Evolutionary conservation across 1,140 invertebrate species (phyloP).

Genomic region (Phymorhynchus buccinoides): DNA sequence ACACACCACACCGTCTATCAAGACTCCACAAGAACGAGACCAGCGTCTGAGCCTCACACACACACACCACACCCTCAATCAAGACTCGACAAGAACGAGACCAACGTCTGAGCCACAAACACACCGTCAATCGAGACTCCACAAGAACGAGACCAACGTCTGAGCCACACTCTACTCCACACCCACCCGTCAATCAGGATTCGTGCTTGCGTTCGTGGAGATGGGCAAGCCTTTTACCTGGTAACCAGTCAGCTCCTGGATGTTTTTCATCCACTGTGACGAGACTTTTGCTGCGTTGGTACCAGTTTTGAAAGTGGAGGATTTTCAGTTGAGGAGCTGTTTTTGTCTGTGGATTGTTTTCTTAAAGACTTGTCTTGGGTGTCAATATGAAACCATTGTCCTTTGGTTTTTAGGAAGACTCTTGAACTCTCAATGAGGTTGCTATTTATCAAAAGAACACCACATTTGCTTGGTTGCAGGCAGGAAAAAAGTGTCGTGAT

Average conservation of each 20-base stretch:
- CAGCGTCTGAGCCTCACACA: conserved; percentile 34
- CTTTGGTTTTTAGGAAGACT: background rate
- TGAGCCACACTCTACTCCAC: background rate
- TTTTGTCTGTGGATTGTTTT: background rate
- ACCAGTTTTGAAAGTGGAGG: background rate
- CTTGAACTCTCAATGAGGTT: background rate
- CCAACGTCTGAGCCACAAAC: conserved; percentile 27
- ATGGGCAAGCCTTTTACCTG: background rate
- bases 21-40: conserved; percentile 35
- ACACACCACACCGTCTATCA: too few species aligned
- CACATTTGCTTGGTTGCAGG: background rate
- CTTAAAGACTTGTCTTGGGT: background rate
- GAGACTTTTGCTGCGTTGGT: background rate
- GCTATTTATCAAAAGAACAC: background rate
- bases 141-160: conserved; percentile 44
- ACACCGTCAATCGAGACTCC: background rate
- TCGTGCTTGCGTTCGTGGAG: too few species aligned
- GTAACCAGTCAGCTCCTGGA: background rate
- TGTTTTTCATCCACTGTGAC: background rate
- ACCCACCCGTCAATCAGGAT: background rate
- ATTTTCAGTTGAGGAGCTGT: background rate
- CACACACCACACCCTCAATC: too few species aligned
- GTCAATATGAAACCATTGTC: background rate
- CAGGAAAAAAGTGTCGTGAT: background rate
- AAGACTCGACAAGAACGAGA: conserved; percentile 32